phyloP scores from a whole-genome alignment of 2,888 invertebrate species.

The Isotomurus palustris region DNA sequence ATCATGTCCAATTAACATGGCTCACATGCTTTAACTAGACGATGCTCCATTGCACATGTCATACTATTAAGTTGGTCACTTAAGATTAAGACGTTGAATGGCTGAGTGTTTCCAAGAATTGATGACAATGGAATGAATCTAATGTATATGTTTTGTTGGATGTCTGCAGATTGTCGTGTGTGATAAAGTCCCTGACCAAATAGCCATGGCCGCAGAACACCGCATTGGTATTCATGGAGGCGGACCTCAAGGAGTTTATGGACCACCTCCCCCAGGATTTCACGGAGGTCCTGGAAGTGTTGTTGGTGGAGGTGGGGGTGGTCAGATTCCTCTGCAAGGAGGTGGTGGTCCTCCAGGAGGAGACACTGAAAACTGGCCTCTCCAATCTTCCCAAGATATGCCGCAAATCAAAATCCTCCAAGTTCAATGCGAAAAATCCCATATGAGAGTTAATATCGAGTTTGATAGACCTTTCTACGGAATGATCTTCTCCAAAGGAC shows the following conservation, averaged over 20 bases:
- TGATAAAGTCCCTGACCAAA: constrained; percentile 38
- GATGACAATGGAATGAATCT: constrained; percentile 7
- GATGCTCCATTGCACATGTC: too few relatives aligned
- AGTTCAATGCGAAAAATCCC: constrained; percentile 92
- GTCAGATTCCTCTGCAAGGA: constrained; percentile 56
- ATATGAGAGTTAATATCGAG: constrained; percentile 91
- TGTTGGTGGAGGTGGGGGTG: constrained; percentile 48
- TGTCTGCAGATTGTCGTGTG: constrained; percentile 2
- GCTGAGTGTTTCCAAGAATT: too few relatives aligned
- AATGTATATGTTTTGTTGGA: constrained; percentile 10
- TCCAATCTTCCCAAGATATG: constrained; percentile 75
- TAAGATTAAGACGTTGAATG: too few relatives aligned
- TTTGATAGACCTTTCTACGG: constrained; percentile 93
- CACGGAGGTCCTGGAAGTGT: constrained; percentile 44
- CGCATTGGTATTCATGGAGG: constrained; percentile 49
- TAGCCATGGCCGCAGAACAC: constrained; percentile 45
- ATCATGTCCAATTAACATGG: too few relatives aligned
- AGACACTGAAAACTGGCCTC: constrained; percentile 80
- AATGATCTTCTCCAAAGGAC: constrained; percentile 88
- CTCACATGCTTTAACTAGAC: too few relatives aligned
- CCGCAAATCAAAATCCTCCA: constrained; percentile 89
- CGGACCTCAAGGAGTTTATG: not conserved
- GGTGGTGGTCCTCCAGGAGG: constrained; percentile 45
- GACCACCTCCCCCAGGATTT: constrained; percentile 33
- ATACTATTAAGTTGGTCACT: too few relatives aligned